Percentiles rank a stretch among this genome's conserved stretches.
These are phyloP conservation scores for Lerema accius DNA, from an alignment of 1,140 invertebrate genomes.

Conservation along the genomic window DNA sequence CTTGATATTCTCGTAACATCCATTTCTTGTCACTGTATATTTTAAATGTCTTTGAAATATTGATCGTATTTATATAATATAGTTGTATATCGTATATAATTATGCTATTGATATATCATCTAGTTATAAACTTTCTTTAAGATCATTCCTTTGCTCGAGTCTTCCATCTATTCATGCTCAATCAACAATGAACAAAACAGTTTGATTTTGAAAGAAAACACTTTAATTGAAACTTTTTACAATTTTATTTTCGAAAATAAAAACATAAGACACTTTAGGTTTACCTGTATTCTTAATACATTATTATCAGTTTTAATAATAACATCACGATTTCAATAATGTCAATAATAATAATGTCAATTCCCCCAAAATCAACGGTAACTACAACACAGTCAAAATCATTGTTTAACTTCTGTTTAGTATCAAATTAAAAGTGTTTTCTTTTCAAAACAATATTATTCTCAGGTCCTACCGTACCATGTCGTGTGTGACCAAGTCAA, in stretches of 20 bases:
- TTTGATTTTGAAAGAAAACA: constrained; percentile 20
- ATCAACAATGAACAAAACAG: constrained; percentile 28
- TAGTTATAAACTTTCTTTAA: constrained; percentile 33
- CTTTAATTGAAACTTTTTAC: not conserved
- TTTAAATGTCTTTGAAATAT: constrained; percentile 35
- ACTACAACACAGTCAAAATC: too few species aligned
- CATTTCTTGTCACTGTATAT: not conserved
- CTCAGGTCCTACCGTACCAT: constrained; percentile 7
- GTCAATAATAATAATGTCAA: too few species aligned
- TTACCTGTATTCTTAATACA: too few species aligned
- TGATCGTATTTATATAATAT: constrained; percentile 25
- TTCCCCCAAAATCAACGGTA: too few species aligned
- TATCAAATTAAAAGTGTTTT: constrained; percentile 13
- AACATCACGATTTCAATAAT: too few species aligned
- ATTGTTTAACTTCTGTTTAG: too few species aligned
- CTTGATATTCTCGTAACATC: too few species aligned
- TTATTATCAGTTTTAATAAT: too few species aligned
- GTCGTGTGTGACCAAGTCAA: constrained; percentile 10
- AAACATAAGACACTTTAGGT: too few species aligned
- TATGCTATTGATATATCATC: constrained; percentile 22
- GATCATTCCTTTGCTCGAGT: constrained; percentile 53
- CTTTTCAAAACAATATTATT: not conserved
- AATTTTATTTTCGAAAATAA: too few species aligned
- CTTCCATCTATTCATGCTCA: constrained; percentile 53
- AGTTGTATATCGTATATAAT: constrained; percentile 22